Percentiles rank a stretch among this genome's conserved stretches.
Evolutionary conservation across 1,140 invertebrate genomes (phyloP).

Genomic region (Heliothis virescens): DNA sequence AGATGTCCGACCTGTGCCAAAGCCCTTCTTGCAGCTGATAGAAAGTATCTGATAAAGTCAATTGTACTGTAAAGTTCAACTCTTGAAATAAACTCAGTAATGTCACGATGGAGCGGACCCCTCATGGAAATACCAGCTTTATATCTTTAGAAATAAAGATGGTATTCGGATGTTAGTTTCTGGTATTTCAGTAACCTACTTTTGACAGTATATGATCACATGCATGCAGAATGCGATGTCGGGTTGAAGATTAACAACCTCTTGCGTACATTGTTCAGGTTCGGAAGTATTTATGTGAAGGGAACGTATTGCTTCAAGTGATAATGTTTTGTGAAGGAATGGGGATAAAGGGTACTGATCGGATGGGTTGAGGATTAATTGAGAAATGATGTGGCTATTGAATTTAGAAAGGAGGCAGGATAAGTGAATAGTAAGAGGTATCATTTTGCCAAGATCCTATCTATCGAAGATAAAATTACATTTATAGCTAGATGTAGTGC

Average conservation of each 20-base stretch:
- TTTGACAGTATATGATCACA: conserved; percentile 38
- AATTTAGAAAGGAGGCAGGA: too few species aligned
- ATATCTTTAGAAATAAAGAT: background rate
- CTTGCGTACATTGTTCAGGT: conserved; percentile 30
- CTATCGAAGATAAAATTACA: too few species aligned
- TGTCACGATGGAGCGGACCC: conserved; percentile 21
- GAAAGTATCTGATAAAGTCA: conserved; percentile 46
- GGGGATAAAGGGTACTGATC: background rate
- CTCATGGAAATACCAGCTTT: conserved; percentile 20
- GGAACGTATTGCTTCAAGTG: background rate
- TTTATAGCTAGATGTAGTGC: too few species aligned
- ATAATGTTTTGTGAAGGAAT: conserved; percentile 4
- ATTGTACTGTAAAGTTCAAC: conserved; percentile 48
- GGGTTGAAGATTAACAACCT: conserved; percentile 28
- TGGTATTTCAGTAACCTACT: conserved; percentile 50
- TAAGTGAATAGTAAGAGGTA: too few species aligned
- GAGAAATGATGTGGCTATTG: background rate
- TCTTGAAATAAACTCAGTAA: conserved; percentile 47
- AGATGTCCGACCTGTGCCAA: conserved; percentile 21
- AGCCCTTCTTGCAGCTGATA: conserved; percentile 43
- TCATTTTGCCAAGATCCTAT: too few species aligned
- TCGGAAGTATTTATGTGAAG: conserved; percentile 29
- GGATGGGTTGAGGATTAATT: background rate
- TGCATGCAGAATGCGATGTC: conserved; percentile 33
- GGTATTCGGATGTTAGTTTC: conserved; percentile 3